Base-by-base conservation (phyloP, 2,113 vertebrate species). In the Willisornis vidua region DNA sequence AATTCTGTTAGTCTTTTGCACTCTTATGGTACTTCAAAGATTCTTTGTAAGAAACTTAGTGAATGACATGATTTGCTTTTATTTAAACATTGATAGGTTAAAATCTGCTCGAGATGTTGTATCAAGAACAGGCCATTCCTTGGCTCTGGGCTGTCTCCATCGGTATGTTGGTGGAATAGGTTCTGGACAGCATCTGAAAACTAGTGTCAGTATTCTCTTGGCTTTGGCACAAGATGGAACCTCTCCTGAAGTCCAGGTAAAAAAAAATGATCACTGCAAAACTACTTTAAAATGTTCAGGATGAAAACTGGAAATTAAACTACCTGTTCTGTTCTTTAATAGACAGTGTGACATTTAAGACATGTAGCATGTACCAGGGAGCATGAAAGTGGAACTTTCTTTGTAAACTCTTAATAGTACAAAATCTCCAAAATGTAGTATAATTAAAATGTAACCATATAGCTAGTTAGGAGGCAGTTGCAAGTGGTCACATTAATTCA, bases 171-270 rank as follows among this genome's bases (percentile, higher is more conserved):
- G 99, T 71, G 99, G 99, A 65, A 99, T 99, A 54, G 99, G 99
- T 58, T 99, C 99, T n/a, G 99, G 99, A 20, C 99, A 99, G 93
- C 99, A 99, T 96, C 97, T 99, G 80, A 99, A 99, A 98, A 99
- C 99, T 29, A 99, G 99, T 22, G 99, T 99, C 96, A 99, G 99
- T 97, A 99, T 99, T 98, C 97, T 99, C 23, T 96, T 99, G 97
- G 99, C 99, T 76, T 97, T 99, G 71, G 99, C 99, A 55, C 99
- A 99, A 96, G 99, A 99, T 79, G 99, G 99, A 66, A 99, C 99
- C 10, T 99, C 99, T 73, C 99, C 99, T 37, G 99, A 99, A 98
- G 99, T 99, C 57, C 99, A 99, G 99, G 99, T 99, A 98, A 95
- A 82, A 83, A 83, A 67, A 5, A 58, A 0, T 9, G 46, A 4